Evolutionary conservation across 2,888 invertebrate species (phyloP), one percentile per base, ranked within the genome.

Genomic region (Dione juno): DNA sequence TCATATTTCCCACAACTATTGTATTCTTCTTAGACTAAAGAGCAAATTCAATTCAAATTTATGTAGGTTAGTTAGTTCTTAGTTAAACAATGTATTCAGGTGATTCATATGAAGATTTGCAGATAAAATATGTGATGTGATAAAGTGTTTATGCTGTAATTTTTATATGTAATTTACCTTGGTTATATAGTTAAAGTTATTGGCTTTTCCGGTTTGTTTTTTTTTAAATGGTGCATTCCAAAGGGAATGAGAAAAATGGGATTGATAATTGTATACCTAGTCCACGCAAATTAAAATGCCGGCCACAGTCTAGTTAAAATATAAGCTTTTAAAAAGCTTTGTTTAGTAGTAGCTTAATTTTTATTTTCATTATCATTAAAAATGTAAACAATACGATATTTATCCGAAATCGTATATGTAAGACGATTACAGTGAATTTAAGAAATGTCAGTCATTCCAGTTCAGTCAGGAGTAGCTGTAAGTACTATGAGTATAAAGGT

Each of bases 81-180:
- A 28, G 28, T 28, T 28, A 16, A 57, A 57, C 57, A 57, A 57
- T 57, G 37, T 16, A 37, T 57, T 37, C 57, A 57, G 37, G 37
- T 57, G 37, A 57, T 57, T 57, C 57, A 57, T 57, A 16, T 57
- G 57, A 40, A 57, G 37, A 57, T 57, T 57, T 16, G 16, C 57
- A 57, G 57, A 57, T 40, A 57, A 40, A 16, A 10, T 57, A 7
- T 57, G 35, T 54, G 35, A 37, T 9, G 35, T 37, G n/a, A 54
- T n/a, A 11, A 57, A 57, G 57, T 57, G 57, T 57, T 37, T n/a
- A 57, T 16, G n/a, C 37, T 0, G 37, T 57, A 6, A 37, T 37
- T 57, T 40, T 16, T 16, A 16, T 57, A 16, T 10, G 35, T 53
- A 37, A 2, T 37, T 16, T 54, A n/a, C 1, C 11, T 19, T 35